These are phyloP conservation scores for Pollenia labialis DNA, from an alignment of 2,888 invertebrate genomes.

Conservation along the genomic window DNA sequence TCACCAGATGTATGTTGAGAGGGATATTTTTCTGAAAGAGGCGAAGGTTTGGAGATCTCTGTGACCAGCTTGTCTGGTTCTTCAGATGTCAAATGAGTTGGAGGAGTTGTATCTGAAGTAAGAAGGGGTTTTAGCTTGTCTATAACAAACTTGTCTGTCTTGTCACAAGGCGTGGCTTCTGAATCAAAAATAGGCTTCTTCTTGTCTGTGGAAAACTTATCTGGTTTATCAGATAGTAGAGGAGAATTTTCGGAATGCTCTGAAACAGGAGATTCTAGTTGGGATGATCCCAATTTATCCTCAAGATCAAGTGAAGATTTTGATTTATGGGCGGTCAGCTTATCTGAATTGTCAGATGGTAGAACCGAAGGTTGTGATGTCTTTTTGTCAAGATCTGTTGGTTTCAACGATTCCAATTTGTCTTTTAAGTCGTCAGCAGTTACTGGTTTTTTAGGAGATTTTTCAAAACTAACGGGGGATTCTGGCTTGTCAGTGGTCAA, in stretches of 20 bases:
- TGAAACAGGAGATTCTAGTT: background rate
- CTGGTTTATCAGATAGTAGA: background rate
- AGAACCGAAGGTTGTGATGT: background rate
- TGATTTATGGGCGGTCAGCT: background rate
- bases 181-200: background rate
- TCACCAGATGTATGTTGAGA: background rate
- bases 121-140: no score
- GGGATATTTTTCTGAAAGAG: background rate
- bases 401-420: background rate
- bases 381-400: background rate
- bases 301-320: background rate
- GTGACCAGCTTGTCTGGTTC: background rate
- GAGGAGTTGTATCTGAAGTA: no score
- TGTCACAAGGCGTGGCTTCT: background rate
- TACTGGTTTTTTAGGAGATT: background rate
- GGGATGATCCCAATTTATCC: slow-evolving; percentile 34
- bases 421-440: slow-evolving; percentile 1
- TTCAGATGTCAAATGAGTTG: no score
- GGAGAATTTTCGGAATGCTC: background rate
- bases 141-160: background rate
- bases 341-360: background rate
- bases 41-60: background rate
- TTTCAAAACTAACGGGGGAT: background rate
- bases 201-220: background rate
- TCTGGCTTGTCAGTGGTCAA: background rate